Conservation (phyloP, 2,888 invertebrate species). For the Zygothrica quintamaculata region DNA sequence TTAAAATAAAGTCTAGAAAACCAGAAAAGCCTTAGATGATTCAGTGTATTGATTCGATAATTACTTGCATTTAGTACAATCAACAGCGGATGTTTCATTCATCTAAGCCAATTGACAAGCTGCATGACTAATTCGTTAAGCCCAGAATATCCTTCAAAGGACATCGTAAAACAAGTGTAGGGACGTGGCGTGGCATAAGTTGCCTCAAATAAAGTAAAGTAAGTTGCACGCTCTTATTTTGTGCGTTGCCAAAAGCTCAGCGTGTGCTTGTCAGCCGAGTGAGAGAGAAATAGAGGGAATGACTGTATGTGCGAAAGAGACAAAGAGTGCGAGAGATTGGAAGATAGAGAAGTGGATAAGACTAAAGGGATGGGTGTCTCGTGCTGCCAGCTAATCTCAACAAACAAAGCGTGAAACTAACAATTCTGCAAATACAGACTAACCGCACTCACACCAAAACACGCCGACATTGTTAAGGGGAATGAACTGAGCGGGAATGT, state of each 20-base stretch:
- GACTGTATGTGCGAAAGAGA: not conserved
- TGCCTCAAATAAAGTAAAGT: constrained; percentile 63
- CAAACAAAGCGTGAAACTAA: constrained; percentile 67
- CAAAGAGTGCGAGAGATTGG: not conserved
- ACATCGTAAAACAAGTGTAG: constrained; percentile 54
- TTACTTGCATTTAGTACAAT: too few relatives aligned
- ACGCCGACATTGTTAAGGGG: constrained; percentile 12
- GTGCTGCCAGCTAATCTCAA: constrained; percentile 56
- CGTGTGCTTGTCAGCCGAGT: constrained; percentile 20
- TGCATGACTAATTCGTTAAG: constrained; percentile 15
- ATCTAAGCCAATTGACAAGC: constrained; percentile 6
- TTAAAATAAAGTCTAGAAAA: too few relatives aligned
- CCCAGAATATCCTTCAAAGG: constrained; percentile 18
- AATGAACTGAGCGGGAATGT: constrained; percentile 1
- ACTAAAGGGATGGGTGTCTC: constrained; percentile 10
- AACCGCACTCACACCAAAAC: constrained; percentile 56
- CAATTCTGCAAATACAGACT: constrained; percentile 76
- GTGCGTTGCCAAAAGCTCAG: constrained; percentile 54
- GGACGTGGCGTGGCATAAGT: constrained; percentile 62
- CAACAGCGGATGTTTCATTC: not conserved
- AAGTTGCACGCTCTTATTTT: constrained; percentile 71
- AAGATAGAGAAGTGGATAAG: not conserved
- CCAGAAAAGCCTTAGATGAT: too few relatives aligned
- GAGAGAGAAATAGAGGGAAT: not conserved
- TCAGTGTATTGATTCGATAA: too few relatives aligned